Evolutionary conservation across 2,888 invertebrate genomes (phyloP).

Genomic region (Deilephila porcellus): DNA sequence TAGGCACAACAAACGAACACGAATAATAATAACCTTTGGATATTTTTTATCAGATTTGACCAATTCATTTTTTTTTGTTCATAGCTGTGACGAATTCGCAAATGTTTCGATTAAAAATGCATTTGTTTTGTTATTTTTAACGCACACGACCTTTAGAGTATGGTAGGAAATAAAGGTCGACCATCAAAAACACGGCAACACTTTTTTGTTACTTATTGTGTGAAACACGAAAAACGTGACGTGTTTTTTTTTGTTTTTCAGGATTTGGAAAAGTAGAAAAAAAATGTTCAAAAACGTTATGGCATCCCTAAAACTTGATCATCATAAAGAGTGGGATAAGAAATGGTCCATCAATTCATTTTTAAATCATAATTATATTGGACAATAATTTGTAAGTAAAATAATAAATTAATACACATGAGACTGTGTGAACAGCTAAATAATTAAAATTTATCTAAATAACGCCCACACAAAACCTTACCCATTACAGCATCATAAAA

Average conservation of each 20-base stretch:
- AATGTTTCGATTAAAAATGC: slow-evolving; percentile 23
- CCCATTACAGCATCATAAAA: slow-evolving; percentile 13
- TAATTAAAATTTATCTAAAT: background rate
- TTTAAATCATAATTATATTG: too few species aligned
- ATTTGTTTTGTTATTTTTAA: slow-evolving; percentile 18
- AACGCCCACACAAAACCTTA: slow-evolving; percentile 11
- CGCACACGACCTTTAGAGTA: slow-evolving; percentile 12
- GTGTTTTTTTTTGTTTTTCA: background rate
- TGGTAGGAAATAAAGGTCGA: slow-evolving; percentile 22
- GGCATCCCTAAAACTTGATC: too few species aligned
- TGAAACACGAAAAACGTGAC: slow-evolving; percentile 14
- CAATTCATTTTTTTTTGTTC: slow-evolving; percentile 7
- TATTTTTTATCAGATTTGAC: slow-evolving; percentile 3
- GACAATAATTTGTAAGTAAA: too few species aligned
- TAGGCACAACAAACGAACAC: background rate
- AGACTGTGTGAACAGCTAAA: background rate
- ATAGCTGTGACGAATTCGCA: slow-evolving; percentile 18
- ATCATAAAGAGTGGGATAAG: too few species aligned
- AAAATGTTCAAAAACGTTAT: too few species aligned
- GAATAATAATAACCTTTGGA: background rate
- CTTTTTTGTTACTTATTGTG: background rate
- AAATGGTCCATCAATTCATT: too few species aligned
- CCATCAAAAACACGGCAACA: background rate
- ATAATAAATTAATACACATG: background rate
- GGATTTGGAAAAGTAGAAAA: too few species aligned